Base-by-base conservation (phyloP, 2,113 vertebrate genomes). In the Addax nasomaculatus region DNA sequence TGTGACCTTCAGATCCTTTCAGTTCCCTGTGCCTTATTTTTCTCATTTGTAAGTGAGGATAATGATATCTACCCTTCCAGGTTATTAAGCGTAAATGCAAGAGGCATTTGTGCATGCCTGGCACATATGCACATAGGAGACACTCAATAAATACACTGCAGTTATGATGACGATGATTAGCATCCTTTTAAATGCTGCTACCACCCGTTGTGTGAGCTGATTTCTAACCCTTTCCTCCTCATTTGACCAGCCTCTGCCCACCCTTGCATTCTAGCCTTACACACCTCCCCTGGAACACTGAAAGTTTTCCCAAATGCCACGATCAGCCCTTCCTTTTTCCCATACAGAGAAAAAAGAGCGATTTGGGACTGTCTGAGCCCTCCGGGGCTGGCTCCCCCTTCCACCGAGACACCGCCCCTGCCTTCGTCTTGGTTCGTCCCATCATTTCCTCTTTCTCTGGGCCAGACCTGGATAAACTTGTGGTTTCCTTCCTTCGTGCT, bases 401-500 rank as follows among this genome's bases (percentile, higher is more conserved):
- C 8, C 33, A 19, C 15, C 14, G 76, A 81, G 49, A 64, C 39
- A 2, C 81, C 17, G 2, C 95, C 84, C 78, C 73, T 67, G 43
- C 53, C 89, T 84, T 67, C 1, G 12, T 57, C 89, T 90, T 67
- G 21, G 19, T 78, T 85, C 84, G 85, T 87, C 78, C 76, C 94
- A 86, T n/a, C 45, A 73, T 95, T 97, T 98, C 95, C 98, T 96
- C 76, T 96, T 91, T 81, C 88, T 96, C 73, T 84, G 90, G 92
- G 85, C 89, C 85, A 97, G 96, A 91, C 96, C 49, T 97, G 87
- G 93, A 90, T 98, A 97, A 98, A 97, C 97, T 98, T 98, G 97
- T 84, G 89, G 97, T 98, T 99, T 99, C 98, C 99, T 99, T 99
- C 98, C 99, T 98, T 97, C 97, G 0, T 1, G 16, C 96, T 98